Base-by-base conservation (phyloP, 1,140 invertebrate species). In the Aphelinus certus region DNA sequence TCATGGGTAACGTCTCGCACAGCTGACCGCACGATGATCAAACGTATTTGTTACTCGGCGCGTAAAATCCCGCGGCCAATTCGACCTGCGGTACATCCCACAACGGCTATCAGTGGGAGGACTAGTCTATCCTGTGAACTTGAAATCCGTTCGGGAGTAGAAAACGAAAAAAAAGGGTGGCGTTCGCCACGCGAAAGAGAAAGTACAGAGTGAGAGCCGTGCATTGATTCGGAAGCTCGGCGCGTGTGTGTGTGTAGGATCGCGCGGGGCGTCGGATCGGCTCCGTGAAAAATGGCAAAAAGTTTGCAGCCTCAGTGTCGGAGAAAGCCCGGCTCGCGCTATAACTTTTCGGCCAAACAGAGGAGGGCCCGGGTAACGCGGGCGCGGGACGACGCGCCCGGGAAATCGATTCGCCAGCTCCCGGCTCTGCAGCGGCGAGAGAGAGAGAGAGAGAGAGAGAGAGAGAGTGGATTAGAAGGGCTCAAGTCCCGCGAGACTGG, bases 381-480 rank as follows among this genome's bases (percentile, higher is more conserved):
- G 26, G 26, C 26, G 26, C 26, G 26, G 26, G 26, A 26, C 26
- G 26, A 26, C 26, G 26, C 26, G 26, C 26, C 26, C 26, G 26
- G 26, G 26, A 26, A 26, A 26, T 26, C 26, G 26, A 26, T 26
- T 26, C 26, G 26, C 26, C 26, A 78, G 79, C 80, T 80, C 80
- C 10, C 7, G 7, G 7, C 6, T 55, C 43, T 67, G 7, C 53
- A 42, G 6, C 9, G 7, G 64, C 2, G 64, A 3, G 64, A 55
- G 26, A 55, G 48, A 47, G 6, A 67, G 51, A 73, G 71, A 82
- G 79, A 81, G 79, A 80, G 79, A 77, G 81, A 74, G 75, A 81
- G 79, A 84, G 85, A 85, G 86, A 82, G 86, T 82, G 84, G 83
- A 77, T 82, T 26, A 26, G 26, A 26, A 26, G 26, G 26, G 26